Evolutionary conservation across 2,113 vertebrate species (phyloP), one percentile per base, ranked within the genome.

Genomic region (Tinamus guttatus): DNA sequence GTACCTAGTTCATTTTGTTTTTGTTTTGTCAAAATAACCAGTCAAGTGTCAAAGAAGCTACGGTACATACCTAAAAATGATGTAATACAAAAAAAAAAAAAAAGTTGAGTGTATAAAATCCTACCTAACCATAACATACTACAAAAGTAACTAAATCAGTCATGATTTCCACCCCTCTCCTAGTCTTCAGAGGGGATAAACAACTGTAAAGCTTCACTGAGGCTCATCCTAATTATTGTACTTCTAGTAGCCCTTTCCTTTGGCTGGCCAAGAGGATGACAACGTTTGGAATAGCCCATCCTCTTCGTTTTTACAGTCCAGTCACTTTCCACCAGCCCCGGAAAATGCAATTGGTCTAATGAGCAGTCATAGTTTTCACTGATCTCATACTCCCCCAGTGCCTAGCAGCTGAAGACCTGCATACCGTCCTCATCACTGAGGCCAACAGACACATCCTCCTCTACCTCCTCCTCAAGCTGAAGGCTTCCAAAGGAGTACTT

Each of bases 401-500:
- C 52, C 96, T 98, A 98, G 90, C 97, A 98, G 94, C 97, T 98
- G 96, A 98, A 99, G 90, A 98, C 97, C 64, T 97, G 98, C 30
- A 96, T 93, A 17, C 97, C 87, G 25, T 99, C 98, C 77, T 98
- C 98, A 85, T 99, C 98, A 81, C 97, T 99, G 85, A 98, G 97
- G 76, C 95, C 97, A 24, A 98, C 89, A 85, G 95, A 96, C 27
- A 94, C 94, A 22, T 98, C 98, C 79, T 98, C 98, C 79, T 97
- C 97, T 32, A 87, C 93, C 83, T 98, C 98, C 94, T 99, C 98
- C 5, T 98, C 98, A 85, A 99, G 94, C 88, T 97, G 98, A 85
- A 99, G 98, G 92, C 98, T 98, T 63, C 98, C 98, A 58, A 98
- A 97, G 17, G 98, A 98, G 43, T 97, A 98, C 75, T 97, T 98